A percentile compares a stretch with the other conserved stretches of the same genome.
Conservation (phyloP, 2,888 invertebrate genomes). For the Epistrophe grossulariae region DNA sequence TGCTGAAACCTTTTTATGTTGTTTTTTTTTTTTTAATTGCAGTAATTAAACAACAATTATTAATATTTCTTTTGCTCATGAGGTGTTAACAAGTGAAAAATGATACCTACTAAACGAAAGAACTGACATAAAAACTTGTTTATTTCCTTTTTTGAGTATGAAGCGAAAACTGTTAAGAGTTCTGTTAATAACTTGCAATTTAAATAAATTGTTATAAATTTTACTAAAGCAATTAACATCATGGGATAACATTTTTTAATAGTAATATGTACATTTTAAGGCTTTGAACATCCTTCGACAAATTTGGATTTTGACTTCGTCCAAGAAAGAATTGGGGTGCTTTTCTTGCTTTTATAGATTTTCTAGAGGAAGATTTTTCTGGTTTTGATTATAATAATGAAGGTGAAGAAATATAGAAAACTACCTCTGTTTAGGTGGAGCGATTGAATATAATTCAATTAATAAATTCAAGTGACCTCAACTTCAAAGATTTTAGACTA, state of each 20-base stretch:
- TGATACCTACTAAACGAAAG: slow-evolving; percentile 20
- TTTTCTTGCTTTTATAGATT: no score
- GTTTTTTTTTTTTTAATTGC: background rate
- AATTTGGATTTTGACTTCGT: no score
- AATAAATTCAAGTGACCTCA: no score
- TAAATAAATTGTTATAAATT: background rate
- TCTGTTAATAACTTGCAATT: background rate
- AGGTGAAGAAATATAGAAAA: no score
- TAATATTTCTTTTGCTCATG: background rate
- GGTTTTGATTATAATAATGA: no score
- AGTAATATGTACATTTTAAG: no score
- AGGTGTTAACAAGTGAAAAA: slow-evolving; percentile 18
- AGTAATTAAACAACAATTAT: slow-evolving; percentile 7
- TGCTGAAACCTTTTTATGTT: background rate
- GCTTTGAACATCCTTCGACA: no score
- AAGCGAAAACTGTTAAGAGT: background rate
- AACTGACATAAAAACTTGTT: slow-evolving; percentile 25
- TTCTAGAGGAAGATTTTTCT: no score
- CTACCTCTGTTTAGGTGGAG: no score
- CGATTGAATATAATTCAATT: no score
- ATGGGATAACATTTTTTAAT: background rate
- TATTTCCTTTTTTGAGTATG: background rate
- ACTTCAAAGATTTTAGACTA: no score
- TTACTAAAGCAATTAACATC: background rate
- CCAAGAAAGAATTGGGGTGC: no score